phyloP scores from a whole-genome alignment of 2,888 invertebrate species.

The Stomorhina lunata region DNA sequence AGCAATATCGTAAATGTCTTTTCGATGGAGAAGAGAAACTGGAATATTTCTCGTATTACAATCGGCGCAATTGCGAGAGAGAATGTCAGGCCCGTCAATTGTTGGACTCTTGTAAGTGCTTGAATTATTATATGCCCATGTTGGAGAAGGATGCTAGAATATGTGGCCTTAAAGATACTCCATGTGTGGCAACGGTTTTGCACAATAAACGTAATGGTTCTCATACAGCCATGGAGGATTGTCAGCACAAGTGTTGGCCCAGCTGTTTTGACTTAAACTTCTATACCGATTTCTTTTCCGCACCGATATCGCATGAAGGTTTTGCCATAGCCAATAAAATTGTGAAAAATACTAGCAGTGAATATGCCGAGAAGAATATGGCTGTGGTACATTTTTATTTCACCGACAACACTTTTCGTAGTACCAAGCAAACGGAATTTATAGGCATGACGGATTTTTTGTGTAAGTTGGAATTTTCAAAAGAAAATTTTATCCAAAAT shows the following conservation, averaged over 20 bases:
- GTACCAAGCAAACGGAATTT: conserved; percentile 86
- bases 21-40: conserved; percentile 86
- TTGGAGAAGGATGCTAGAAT: conserved; percentile 84
- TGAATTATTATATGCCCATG: conserved; percentile 76
- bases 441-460: conserved; percentile 89
- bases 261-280: conserved; percentile 86
- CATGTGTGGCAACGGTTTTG: conserved; percentile 79
- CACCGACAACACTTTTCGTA: conserved; percentile 84
- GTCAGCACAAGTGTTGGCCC: conserved; percentile 83
- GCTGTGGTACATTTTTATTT: conserved; percentile 87
- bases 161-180: conserved; percentile 85
- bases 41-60: conserved; percentile 85
- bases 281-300: conserved; percentile 82
- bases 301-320: conserved; percentile 78
- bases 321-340: conserved; percentile 58
- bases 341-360: conserved; percentile 64
- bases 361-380: conserved; percentile 81
- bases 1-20: conserved; percentile 82
- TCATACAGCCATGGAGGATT: conserved; percentile 8
- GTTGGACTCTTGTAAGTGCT: conserved; percentile 72
- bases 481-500: not conserved
- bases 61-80: conserved; percentile 86
- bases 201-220: conserved; percentile 57
- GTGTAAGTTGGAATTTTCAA: conserved; percentile 81
- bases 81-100: conserved; percentile 88